These are phyloP conservation scores for Piprites chloris DNA, from an alignment of 2,113 vertebrate species.

Conservation along the genomic window DNA sequence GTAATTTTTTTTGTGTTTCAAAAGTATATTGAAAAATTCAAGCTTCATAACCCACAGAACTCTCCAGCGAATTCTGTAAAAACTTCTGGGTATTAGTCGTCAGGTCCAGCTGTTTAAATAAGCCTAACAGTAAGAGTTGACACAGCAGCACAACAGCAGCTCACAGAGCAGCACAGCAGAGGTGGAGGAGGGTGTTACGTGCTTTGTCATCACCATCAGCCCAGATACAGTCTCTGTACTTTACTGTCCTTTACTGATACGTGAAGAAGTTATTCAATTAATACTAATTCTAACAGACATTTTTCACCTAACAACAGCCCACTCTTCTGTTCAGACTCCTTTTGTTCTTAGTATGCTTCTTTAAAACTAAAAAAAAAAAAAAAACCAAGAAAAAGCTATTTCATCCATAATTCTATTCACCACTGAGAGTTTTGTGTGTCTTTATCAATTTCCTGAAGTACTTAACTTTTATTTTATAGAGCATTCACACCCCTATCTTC, in stretches of 20 bases:
- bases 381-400: neutral
- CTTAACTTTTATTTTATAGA: neutral
- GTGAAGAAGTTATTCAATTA: neutral
- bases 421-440: neutral
- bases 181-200: neutral
- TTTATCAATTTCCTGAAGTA: neutral
- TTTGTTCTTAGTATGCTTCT: neutral
- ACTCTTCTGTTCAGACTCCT: neutral
- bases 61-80: neutral
- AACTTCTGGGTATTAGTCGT: neutral
- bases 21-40: constrained; percentile 10
- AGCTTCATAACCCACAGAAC: neutral
- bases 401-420: neutral
- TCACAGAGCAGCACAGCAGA: neutral
- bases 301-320: neutral
- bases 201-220: neutral
- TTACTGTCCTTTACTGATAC: neutral
- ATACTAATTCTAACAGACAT: neutral
- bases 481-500: neutral
- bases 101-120: neutral
- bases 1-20: neutral
- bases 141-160: neutral
- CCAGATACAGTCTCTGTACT: neutral
- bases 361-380: neutral
- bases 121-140: neutral